Evolutionary conservation across 2,113 vertebrate genomes (phyloP), one percentile per base, ranked within the genome.

Genomic region (Aptenodytes forsteri): DNA sequence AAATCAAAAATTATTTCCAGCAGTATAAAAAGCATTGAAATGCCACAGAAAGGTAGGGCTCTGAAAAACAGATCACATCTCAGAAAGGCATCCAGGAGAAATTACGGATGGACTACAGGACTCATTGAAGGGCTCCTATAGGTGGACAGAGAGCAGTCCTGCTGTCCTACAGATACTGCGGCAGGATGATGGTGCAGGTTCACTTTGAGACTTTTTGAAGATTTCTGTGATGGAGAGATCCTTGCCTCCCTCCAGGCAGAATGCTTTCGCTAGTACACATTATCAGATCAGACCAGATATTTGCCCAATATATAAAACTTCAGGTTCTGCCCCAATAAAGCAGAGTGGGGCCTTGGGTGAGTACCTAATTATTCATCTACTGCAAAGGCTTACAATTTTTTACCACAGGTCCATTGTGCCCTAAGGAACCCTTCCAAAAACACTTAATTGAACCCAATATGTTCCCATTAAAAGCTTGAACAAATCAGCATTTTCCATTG

Each of bases 371-470:
- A 36, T 78, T 96, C 12, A 58, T 71, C 32, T 91, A 21, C 22
- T 30, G 8, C 1, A 79, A 79, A 93, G 32, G 55, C 72, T 82
- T 82, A 29, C 25, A 22, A 3, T 49, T 69, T 91, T 96, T 93
- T 75, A 38, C n/a, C 14, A n/a, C 13, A 59, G 65, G 34, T 47
- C 62, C 79, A 42, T 50, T 66, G 29, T 89, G 32, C 64, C 64
- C 38, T 42, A 65, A 95, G 87, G 78, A 96, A 46, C 58, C 25
- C 50, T 76, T 94, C 81, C 73, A 96, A 94, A 93, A 70, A 10
- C 62, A 46, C 27, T 95, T 85, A 76, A 85, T 79, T 0, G 0
- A 85, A 87, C 36, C 26, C 49, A 90, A 0, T 83, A 66, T 38
- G 54, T 87, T 87, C 70, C 87, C 46, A 22, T 72, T 94, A 94